Conservation (phyloP, 1,140 invertebrate genomes). For the Procambarus virginalis region DNA sequence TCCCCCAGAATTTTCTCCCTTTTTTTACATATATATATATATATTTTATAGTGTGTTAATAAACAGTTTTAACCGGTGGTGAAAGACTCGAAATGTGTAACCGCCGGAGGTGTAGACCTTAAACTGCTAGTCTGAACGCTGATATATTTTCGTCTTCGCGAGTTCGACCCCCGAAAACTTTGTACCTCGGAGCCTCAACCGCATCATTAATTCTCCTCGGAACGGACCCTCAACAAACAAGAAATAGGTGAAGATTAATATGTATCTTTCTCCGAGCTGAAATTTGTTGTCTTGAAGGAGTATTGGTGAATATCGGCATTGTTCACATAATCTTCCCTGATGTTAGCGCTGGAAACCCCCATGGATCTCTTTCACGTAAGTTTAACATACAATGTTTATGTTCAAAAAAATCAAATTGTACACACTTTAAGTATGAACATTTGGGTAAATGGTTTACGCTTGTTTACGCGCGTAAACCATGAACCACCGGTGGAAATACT, state of each 20-base stretch:
- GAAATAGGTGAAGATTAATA: constrained; percentile 9
- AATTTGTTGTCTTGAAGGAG: constrained; percentile 4
- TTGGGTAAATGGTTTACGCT: too few relatives aligned
- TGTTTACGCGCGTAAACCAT: too few relatives aligned
- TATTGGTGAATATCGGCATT: background rate
- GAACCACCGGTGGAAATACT: too few relatives aligned
- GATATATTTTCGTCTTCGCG: background rate
- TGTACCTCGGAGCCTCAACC: background rate
- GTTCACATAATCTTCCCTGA: constrained; percentile 13
- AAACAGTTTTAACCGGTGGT: background rate
- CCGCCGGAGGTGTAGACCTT: background rate
- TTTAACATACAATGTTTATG: background rate
- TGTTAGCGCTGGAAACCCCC: constrained; percentile 63
- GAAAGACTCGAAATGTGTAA: background rate
- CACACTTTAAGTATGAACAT: too few relatives aligned
- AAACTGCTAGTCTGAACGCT: background rate
- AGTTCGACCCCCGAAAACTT: background rate
- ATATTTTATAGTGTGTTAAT: background rate
- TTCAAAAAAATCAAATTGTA: too few relatives aligned
- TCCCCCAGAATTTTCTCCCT: background rate
- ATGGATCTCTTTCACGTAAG: constrained; percentile 66
- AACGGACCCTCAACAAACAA: background rate
- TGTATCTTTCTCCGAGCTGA: constrained; percentile 4
- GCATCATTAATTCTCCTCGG: background rate
- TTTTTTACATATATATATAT: background rate